Percentiles rank a stretch among this genome's conserved stretches.
phyloP scores from a whole-genome alignment of 2,113 vertebrate species.

The Paramisgurnus dabryanus region DNA sequence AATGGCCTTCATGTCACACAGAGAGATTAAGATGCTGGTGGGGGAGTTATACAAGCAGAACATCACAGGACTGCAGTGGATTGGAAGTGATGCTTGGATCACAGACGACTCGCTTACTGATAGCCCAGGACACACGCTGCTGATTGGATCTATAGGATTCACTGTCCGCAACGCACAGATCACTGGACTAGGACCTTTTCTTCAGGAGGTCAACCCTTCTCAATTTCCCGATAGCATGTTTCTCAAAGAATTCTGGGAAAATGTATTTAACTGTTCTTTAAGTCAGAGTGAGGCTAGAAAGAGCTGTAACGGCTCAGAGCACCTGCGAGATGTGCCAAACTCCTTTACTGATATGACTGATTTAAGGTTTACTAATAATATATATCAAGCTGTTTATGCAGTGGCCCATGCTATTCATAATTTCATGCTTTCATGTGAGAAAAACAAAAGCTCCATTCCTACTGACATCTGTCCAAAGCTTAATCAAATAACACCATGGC shows the following conservation, averaged over 20 bases:
- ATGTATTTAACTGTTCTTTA: conserved; percentile 69
- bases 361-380: conserved; percentile 71
- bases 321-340: conserved; percentile 62
- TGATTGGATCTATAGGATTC: conserved; percentile 74
- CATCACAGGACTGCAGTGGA: conserved; percentile 72
- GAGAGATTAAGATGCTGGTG: conserved; percentile 72
- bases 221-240: conserved; percentile 71
- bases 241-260: conserved; percentile 75
- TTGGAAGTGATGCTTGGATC: conserved; percentile 80
- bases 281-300: conserved; percentile 40
- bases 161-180: conserved; percentile 66
- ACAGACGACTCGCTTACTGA: conserved; percentile 71
- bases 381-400: conserved; percentile 77
- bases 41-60: conserved; percentile 67
- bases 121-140: conserved; percentile 57
- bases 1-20: conserved; percentile 75
- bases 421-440: conserved; percentile 62
- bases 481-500: conserved; percentile 66
- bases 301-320: conserved; percentile 68
- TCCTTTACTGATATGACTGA: conserved; percentile 72
- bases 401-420: conserved; percentile 73
- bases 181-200: conserved; percentile 66
- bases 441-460: conserved; percentile 39
- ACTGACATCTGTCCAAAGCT: conserved; percentile 61
- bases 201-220: conserved; percentile 68